phyloP scores from a whole-genome alignment of 2,888 invertebrate species.

The Tetragonisca angustula region DNA sequence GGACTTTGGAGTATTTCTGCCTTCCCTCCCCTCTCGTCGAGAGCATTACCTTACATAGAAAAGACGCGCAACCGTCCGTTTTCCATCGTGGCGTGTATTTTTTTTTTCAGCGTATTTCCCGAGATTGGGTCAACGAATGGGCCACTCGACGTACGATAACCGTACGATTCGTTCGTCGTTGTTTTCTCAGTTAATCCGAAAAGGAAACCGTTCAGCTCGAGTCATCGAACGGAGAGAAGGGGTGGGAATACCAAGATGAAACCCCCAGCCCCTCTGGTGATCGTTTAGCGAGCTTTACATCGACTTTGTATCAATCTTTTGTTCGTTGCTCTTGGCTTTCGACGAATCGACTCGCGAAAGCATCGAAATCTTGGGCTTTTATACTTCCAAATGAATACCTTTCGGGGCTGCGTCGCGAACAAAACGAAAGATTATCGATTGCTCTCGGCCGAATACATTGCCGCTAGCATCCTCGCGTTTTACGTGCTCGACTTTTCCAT shows the following conservation, averaged over 20 bases:
- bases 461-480: slow-evolving; percentile 30
- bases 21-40: not conserved
- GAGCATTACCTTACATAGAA: not conserved
- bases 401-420: slow-evolving; percentile 15
- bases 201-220: not conserved
- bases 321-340: not conserved
- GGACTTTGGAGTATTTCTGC: slow-evolving; percentile 31
- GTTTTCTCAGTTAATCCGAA: not conserved
- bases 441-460: slow-evolving; percentile 32
- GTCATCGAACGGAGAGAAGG: not conserved
- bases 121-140: too few relatives aligned
- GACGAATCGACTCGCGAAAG: not conserved
- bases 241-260: not conserved
- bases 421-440: slow-evolving; percentile 42
- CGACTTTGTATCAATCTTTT: not conserved
- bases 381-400: slow-evolving; percentile 35
- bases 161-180: too few relatives aligned
- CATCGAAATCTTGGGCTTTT: slow-evolving; percentile 19
- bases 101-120: too few relatives aligned
- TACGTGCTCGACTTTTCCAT: slow-evolving; percentile 46
- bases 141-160: not conserved
- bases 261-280: too few relatives aligned
- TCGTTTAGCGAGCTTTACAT: not conserved
- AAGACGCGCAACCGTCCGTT: not conserved
- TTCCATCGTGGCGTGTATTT: not conserved